phyloP scores from a whole-genome alignment of 1,140 invertebrate species.

The Macrocentrus cingulum region DNA sequence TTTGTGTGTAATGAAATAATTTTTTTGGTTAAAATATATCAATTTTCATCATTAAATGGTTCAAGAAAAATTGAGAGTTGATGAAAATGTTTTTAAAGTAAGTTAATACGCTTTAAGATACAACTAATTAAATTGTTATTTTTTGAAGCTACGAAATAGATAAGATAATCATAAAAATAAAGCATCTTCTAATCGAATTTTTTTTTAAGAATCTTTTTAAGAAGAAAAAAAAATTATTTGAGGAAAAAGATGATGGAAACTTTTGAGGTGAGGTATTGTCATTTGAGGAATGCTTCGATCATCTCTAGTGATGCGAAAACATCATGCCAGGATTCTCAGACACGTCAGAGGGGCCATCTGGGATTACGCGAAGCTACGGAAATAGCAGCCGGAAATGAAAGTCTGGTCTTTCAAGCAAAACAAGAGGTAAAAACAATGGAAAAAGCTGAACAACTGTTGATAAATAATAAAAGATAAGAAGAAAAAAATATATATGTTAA shows the following conservation, averaged over 20 bases:
- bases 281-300: slow-evolving; percentile 6
- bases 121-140: too few species aligned
- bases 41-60: too few species aligned
- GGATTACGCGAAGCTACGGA: background rate
- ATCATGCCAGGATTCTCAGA: background rate
- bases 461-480: background rate
- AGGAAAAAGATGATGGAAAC: background rate
- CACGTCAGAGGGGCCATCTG: background rate
- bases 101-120: too few species aligned
- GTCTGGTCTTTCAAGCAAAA: background rate
- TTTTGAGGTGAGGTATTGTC: background rate
- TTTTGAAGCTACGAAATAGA: too few species aligned
- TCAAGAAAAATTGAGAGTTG: too few species aligned
- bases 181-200: too few species aligned
- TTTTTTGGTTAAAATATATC: too few species aligned
- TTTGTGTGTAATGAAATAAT: too few species aligned
- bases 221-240: background rate
- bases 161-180: too few species aligned
- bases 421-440: background rate
- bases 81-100: too few species aligned
- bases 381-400: slow-evolving; percentile 2
- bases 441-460: background rate
- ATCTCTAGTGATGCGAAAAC: background rate
- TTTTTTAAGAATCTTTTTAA: background rate
- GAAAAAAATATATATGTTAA: too few species aligned